A percentile compares a stretch with the other conserved stretches of the same genome.
Conservation (phyloP, 37 sponge, comb jelly and placozoan species). For the Aphrocallistes beatrix region DNA sequence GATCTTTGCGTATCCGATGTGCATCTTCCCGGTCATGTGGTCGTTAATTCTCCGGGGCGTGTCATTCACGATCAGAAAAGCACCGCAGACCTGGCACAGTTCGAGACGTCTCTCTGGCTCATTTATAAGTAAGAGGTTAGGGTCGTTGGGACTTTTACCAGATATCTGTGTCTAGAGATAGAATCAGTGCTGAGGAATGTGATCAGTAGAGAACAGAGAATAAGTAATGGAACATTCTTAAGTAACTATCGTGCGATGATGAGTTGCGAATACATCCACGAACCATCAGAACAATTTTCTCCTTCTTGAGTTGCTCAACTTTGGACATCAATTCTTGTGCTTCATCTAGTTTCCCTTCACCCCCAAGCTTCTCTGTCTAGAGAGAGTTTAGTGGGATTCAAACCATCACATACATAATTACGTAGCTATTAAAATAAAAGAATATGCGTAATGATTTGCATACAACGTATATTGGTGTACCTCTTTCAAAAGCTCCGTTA, state of each 20-base stretch:
- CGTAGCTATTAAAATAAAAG: neutral
- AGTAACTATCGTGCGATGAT: no score
- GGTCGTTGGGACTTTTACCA: conserved; percentile 8
- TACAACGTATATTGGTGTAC: neutral
- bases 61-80: conserved; percentile 90
- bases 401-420: neutral
- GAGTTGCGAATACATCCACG: no score
- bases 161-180: neutral
- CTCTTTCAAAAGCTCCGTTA: neutral
- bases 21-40: conserved; percentile 92
- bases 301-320: conserved; percentile 71
- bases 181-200: no score
- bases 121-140: neutral
- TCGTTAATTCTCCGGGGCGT: conserved; percentile 73
- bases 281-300: conserved; percentile 25
- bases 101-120: conserved; percentile 30
- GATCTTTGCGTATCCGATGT: conserved; percentile 69
- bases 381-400: neutral
- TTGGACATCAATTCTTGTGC: conserved; percentile 63
- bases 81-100: conserved; percentile 84
- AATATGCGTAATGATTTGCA: neutral
- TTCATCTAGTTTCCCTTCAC: conserved; percentile 65
- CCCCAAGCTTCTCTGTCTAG: conserved; percentile 62
- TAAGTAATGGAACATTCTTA: no score
- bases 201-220: no score